phyloP scores from a whole-genome alignment of 2,888 invertebrate species.

The Volucella inanis region DNA sequence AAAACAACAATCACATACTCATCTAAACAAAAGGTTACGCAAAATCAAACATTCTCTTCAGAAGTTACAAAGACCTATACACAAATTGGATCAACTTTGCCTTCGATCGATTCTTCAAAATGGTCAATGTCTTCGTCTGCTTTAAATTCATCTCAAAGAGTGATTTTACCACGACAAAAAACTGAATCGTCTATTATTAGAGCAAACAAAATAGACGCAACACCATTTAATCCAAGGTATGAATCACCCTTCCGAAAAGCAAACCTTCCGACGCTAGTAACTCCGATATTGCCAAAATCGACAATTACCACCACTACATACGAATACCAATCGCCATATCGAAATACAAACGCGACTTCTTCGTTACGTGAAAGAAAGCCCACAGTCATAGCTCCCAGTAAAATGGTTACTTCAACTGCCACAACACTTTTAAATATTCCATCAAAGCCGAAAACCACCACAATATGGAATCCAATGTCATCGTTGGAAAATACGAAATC shows the following conservation, averaged over 20 bases:
- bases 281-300: conserved; percentile 2
- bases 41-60: conserved; percentile 15
- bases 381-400: conserved; percentile 2
- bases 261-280: conserved; percentile 5
- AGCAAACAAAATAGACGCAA: conserved; percentile 15
- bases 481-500: conserved; percentile 39
- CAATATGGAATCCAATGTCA: conserved; percentile 50
- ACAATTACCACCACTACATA: conserved; percentile 30
- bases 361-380: conserved; percentile 43
- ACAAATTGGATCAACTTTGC: not conserved
- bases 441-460: conserved; percentile 2
- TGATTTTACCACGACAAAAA: conserved; percentile 31
- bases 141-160: conserved; percentile 9
- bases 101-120: conserved; percentile 31
- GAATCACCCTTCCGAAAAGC: conserved; percentile 55
- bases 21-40: conserved; percentile 19
- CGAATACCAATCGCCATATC: conserved; percentile 58
- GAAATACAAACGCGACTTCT: conserved; percentile 27
- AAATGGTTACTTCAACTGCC: conserved; percentile 2
- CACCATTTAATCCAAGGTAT: conserved; percentile 52
- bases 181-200: conserved; percentile 46
- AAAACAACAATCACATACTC: conserved; percentile 46
- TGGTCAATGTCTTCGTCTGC: conserved; percentile 5
- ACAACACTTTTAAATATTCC: conserved; percentile 1
- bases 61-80: conserved; percentile 16